These are phyloP conservation scores for Clarias macrocephalus DNA, from an alignment of 2,113 vertebrate species.

Conservation along the genomic window DNA sequence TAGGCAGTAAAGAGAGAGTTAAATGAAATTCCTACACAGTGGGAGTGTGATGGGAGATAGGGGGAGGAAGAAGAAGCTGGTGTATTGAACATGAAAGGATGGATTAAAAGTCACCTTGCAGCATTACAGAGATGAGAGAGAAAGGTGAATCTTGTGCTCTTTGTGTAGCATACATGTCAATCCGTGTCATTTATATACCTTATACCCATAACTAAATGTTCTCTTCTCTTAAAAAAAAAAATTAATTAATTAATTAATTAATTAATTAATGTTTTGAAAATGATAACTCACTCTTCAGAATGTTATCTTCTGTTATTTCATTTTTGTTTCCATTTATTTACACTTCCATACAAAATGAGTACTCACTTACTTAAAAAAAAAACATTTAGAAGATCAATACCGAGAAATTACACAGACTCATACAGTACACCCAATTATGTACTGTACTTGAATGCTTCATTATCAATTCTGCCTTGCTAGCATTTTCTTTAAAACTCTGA, in stretches of 20 bases:
- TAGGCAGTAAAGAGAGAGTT: neutral
- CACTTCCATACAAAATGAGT: neutral
- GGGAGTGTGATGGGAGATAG: neutral
- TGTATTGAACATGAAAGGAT: constrained; percentile 22
- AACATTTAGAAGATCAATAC: constrained; percentile 20
- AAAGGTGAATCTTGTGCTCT: neutral
- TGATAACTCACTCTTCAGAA: neutral
- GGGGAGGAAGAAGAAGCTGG: constrained; percentile 15
- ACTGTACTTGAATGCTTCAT: neutral
- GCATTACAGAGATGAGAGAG: constrained; percentile 20
- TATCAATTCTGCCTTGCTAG: neutral
- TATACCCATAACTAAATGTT: neutral
- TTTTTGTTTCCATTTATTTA: neutral
- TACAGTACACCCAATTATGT: neutral
- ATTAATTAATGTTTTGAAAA: neutral
- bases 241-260: too few species aligned
- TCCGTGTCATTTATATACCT: neutral
- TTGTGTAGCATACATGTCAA: neutral
- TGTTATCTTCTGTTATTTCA: neutral
- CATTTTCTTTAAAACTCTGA: neutral
- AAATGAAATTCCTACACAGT: constrained; percentile 12
- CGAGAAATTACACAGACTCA: neutral
- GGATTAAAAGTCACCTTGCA: constrained; percentile 48
- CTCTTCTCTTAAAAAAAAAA: neutral
- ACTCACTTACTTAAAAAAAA: too few species aligned